Percentiles rank a stretch among this genome's conserved stretches.
Conservation (phyloP, 2,888 invertebrate species). For the Philaethria dido region DNA sequence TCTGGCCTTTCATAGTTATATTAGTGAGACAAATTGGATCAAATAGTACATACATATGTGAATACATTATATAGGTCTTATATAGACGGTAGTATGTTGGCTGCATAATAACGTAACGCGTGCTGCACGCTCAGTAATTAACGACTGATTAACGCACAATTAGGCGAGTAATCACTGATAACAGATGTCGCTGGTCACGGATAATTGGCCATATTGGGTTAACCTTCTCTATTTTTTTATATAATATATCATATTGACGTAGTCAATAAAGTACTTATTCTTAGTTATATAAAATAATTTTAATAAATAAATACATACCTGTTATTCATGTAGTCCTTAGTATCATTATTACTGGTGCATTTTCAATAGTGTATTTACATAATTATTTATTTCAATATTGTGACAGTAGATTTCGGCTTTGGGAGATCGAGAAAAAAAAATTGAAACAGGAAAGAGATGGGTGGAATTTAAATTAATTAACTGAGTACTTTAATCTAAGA, state of each 20-base stretch:
- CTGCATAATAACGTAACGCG: constrained; percentile 62
- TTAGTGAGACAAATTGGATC: constrained; percentile 58
- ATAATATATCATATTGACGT: neutral
- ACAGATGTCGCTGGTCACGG: constrained; percentile 52
- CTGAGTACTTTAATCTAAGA: too few relatives aligned
- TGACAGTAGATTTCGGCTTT: too few relatives aligned
- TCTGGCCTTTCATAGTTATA: constrained; percentile 13
- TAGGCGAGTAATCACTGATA: constrained; percentile 64
- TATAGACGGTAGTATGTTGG: constrained; percentile 37
- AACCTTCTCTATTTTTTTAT: constrained; percentile 12
- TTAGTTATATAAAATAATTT: neutral
- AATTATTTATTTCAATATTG: too few relatives aligned
- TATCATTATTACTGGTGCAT: too few relatives aligned
- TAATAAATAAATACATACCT: too few relatives aligned
- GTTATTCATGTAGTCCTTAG: too few relatives aligned
- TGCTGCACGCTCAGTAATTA: constrained; percentile 59
- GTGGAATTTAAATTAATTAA: too few relatives aligned
- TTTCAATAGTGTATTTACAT: too few relatives aligned
- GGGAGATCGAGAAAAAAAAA: too few relatives aligned
- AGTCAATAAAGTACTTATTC: neutral
- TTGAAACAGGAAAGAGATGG: too few relatives aligned
- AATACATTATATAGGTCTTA: constrained; percentile 53
- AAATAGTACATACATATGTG: constrained; percentile 53
- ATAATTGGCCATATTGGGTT: constrained; percentile 41
- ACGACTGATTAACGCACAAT: constrained; percentile 71